These are phyloP conservation scores for Volucella zonaria DNA, from an alignment of 2,888 invertebrate species.

Conservation along the genomic window DNA sequence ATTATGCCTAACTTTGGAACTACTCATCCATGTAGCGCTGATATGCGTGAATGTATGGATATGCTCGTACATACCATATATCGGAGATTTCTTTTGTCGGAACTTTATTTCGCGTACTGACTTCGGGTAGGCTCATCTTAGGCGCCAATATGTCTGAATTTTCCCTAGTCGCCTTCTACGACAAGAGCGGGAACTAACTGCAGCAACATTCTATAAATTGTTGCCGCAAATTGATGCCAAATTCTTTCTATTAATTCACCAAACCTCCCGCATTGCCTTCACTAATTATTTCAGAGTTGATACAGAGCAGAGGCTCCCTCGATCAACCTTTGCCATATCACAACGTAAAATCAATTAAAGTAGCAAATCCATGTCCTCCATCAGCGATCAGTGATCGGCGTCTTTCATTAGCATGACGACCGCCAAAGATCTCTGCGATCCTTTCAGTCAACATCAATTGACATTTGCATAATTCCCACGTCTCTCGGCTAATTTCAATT, in stretches of 20 bases:
- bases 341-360: slow-evolving; percentile 64
- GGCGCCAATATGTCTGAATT: no score
- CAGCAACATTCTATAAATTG: no score
- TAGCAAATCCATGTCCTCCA: slow-evolving; percentile 68
- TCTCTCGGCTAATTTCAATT: slow-evolving; percentile 52
- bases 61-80: no score
- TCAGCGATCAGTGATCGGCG: slow-evolving; percentile 53
- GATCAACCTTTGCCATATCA: slow-evolving; percentile 61
- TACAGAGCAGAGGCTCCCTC: not conserved
- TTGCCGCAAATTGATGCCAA: slow-evolving; percentile 5
- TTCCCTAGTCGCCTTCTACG: no score
- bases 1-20: no score
- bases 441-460: slow-evolving; percentile 71
- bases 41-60: no score
- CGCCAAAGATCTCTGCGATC: slow-evolving; percentile 51
- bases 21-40: no score
- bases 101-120: no score
- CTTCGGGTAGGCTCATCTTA: no score
- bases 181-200: no score
- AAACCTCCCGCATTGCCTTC: not conserved
- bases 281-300: slow-evolving; percentile 49
- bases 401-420: slow-evolving; percentile 30
- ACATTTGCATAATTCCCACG: slow-evolving; percentile 73
- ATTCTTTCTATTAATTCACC: slow-evolving; percentile 32
- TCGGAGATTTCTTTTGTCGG: no score